These are phyloP conservation scores for Cheilosia urbana DNA, from an alignment of 2,888 invertebrate species.

Conservation along the genomic window DNA sequence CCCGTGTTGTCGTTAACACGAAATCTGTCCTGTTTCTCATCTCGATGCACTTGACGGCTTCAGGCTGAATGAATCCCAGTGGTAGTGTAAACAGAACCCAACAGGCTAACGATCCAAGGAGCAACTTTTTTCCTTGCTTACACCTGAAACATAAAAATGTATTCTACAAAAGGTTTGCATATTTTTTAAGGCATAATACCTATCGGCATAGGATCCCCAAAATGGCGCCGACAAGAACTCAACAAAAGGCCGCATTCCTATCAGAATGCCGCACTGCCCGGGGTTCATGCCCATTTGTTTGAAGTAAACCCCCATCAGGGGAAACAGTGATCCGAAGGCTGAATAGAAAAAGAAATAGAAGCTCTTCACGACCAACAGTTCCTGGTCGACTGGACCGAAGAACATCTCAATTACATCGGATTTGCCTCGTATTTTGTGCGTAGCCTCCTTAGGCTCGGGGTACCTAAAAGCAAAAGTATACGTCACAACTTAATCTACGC, in stretches of 20 bases:
- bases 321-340: slow-evolving; percentile 98
- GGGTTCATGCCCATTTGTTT: slow-evolving; percentile 99
- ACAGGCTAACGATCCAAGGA: slow-evolving; percentile 95
- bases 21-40: slow-evolving; percentile 87
- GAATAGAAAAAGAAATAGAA: slow-evolving; percentile 99
- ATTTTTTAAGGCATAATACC: slow-evolving; percentile 82
- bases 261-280: slow-evolving; percentile 95
- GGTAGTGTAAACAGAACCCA: slow-evolving; percentile 99
- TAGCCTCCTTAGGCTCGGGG: slow-evolving; percentile 93
- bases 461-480: slow-evolving; percentile 85
- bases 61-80: slow-evolving; percentile 97
- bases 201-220: slow-evolving; percentile 98
- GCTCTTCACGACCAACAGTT: slow-evolving; percentile 96
- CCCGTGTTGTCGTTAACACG: slow-evolving; percentile 85
- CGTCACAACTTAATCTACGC: neutral
- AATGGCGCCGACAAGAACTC: slow-evolving; percentile 99
- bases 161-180: neutral
- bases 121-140: slow-evolving; percentile 93
- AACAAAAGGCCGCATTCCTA: slow-evolving; percentile 97
- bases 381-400: slow-evolving; percentile 93
- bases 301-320: slow-evolving; percentile 99
- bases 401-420: slow-evolving; percentile 93
- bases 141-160: slow-evolving; percentile 84
- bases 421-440: slow-evolving; percentile 94
- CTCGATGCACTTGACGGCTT: slow-evolving; percentile 94